A percentile compares a stretch with the other conserved stretches of the same genome.
These are phyloP conservation scores for Seira ritae DNA, from an alignment of 2,888 invertebrate genomes.

Conservation along the genomic window DNA sequence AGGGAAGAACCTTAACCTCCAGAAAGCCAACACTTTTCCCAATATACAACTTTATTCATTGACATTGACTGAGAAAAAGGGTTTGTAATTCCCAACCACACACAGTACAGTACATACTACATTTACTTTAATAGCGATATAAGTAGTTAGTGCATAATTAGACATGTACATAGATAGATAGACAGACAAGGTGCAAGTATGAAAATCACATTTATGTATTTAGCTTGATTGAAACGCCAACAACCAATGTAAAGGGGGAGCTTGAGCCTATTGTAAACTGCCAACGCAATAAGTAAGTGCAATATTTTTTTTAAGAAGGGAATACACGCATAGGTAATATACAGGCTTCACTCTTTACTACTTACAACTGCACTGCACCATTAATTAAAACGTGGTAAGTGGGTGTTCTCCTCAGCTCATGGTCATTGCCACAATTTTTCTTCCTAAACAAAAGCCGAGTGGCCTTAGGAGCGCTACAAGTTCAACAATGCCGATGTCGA, in stretches of 20 bases:
- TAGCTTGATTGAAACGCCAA: background rate
- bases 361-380: slow-evolving; percentile 37
- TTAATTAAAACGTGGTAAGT: slow-evolving; percentile 51
- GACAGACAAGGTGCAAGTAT: background rate
- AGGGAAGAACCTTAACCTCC: slow-evolving; percentile 51
- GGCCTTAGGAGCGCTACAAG: slow-evolving; percentile 63
- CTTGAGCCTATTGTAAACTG: too few relatives aligned
- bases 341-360: background rate
- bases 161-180: background rate
- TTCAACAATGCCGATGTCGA: slow-evolving; percentile 66
- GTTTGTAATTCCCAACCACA: slow-evolving; percentile 20
- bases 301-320: slow-evolving; percentile 8
- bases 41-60: slow-evolving; percentile 31
- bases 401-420: slow-evolving; percentile 45
- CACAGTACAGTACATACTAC: background rate
- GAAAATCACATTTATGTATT: background rate
- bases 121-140: background rate
- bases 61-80: slow-evolving; percentile 56
- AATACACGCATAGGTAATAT: background rate
- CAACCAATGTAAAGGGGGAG: too few relatives aligned
- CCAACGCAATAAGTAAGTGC: too few relatives aligned
- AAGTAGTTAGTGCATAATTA: background rate
- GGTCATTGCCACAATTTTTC: slow-evolving; percentile 39
- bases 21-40: slow-evolving; percentile 5
- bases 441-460: slow-evolving; percentile 19